Evolutionary conservation across 1,140 invertebrate genomes (phyloP).

Genomic region (Pectinophora gossypiella): DNA sequence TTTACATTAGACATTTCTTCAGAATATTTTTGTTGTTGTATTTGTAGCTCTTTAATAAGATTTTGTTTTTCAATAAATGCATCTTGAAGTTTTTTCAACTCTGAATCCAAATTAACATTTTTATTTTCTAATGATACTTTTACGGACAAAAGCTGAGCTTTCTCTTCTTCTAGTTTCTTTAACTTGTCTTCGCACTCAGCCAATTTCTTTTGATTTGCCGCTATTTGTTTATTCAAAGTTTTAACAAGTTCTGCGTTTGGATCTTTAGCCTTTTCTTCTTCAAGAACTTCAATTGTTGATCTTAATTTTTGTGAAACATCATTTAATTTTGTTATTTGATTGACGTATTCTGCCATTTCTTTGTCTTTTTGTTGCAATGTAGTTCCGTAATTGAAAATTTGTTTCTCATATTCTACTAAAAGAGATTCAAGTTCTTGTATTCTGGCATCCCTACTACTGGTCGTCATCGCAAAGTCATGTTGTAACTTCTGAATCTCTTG

Average conservation of each 20-base stretch:
- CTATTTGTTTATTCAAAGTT: slow-evolving; percentile 66
- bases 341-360: slow-evolving; percentile 64
- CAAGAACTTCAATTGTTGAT: slow-evolving; percentile 67
- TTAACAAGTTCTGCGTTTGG: slow-evolving; percentile 60
- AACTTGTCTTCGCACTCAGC: slow-evolving; percentile 64
- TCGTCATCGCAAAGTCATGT: slow-evolving; percentile 43
- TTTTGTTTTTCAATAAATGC: slow-evolving; percentile 53
- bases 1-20: slow-evolving; percentile 60
- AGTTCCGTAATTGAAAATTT: slow-evolving; percentile 52
- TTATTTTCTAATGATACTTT: slow-evolving; percentile 49
- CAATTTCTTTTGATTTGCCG: slow-evolving; percentile 64
- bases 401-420: slow-evolving; percentile 59
- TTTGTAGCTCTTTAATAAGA: slow-evolving; percentile 57
- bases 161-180: slow-evolving; percentile 54
- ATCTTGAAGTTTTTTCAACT: slow-evolving; percentile 54
- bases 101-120: slow-evolving; percentile 34
- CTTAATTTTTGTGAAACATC: slow-evolving; percentile 66
- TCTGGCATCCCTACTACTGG: slow-evolving; percentile 43
- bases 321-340: slow-evolving; percentile 73
- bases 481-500: slow-evolving; percentile 56
- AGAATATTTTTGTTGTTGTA: slow-evolving; percentile 50
- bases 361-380: slow-evolving; percentile 68
- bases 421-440: slow-evolving; percentile 58
- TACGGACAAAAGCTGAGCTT: slow-evolving; percentile 40
- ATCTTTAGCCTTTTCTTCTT: slow-evolving; percentile 66